These are phyloP conservation scores for Ricordea florida DNA, from an alignment of 92 coral and sea anemone species.

Conservation along the genomic window DNA sequence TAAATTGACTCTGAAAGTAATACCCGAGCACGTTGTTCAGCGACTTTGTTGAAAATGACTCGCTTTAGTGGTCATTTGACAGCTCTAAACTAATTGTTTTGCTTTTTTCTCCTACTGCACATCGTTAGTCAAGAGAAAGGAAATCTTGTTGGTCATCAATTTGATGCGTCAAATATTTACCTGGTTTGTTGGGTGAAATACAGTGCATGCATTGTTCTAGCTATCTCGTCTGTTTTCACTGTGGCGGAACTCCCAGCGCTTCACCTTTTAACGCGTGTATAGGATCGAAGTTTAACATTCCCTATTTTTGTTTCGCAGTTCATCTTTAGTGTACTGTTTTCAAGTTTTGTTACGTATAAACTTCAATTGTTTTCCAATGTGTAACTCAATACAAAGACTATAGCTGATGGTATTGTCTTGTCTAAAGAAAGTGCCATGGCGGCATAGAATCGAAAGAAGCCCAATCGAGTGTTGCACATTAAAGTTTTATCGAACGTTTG, in stretches of 20 bases:
- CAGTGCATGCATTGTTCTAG: slow-evolving; percentile 13
- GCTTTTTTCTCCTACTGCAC: slow-evolving; percentile 3
- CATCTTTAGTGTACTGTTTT: neutral
- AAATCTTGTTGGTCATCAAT: slow-evolving; percentile 44
- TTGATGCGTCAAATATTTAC: slow-evolving; percentile 72
- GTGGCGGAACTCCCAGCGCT: neutral
- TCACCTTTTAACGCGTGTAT: no score
- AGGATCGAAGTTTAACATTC: no score
- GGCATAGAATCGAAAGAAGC: neutral
- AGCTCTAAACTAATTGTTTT: neutral
- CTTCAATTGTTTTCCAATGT: slow-evolving; percentile 14
- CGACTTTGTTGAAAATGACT: no score
- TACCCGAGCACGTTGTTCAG: no score
- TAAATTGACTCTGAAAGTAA: no score
- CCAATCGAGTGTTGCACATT: slow-evolving; percentile 22
- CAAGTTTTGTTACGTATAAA: slow-evolving; percentile 15
- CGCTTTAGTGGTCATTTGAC: neutral
- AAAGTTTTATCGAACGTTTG: no score
- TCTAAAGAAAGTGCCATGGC: slow-evolving; percentile 12
- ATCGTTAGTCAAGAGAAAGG: slow-evolving; percentile 33
- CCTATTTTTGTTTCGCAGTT: no score
- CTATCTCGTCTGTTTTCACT: slow-evolving; percentile 6
- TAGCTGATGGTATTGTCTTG: slow-evolving; percentile 5
- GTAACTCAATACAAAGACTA: neutral
- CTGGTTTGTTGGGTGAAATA: slow-evolving; percentile 34